Conservation (phyloP, 2,113 vertebrate genomes). For the Paramormyrops kingsleyae region DNA sequence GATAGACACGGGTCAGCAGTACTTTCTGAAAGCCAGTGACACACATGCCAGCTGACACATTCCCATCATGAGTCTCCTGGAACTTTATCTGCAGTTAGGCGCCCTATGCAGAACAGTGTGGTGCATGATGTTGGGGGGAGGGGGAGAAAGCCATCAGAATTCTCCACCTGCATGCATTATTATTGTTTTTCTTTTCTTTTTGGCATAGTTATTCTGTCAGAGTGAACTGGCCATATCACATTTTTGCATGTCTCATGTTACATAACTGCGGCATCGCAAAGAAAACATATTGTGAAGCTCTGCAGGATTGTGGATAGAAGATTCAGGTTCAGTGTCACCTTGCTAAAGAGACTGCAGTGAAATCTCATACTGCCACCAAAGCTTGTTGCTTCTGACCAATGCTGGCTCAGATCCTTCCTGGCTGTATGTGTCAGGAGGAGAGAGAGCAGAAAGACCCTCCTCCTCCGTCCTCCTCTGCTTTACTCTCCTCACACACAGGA, state of each 20-base stretch:
- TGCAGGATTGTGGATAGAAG: not conserved
- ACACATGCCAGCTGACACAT: conserved; percentile 17
- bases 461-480: not conserved
- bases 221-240: not conserved
- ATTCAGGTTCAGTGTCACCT: not conserved
- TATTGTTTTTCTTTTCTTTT: not conserved
- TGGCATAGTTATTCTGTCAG: not conserved
- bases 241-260: not conserved
- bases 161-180: not conserved
- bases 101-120: not conserved
- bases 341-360: not conserved
- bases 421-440: not conserved
- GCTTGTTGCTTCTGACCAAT: not conserved
- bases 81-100: not conserved
- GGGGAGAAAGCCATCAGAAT: not conserved
- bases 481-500: not conserved
- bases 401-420: not conserved
- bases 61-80: not conserved
- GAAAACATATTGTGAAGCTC: not conserved
- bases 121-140: not conserved
- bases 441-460: not conserved
- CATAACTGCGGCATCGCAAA: not conserved
- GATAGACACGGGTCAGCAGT: not conserved
- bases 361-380: not conserved
- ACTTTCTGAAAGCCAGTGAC: not conserved